Evolutionary conservation across 2,888 invertebrate species (phyloP).

Genomic region (Microplitis deprimator): DNA sequence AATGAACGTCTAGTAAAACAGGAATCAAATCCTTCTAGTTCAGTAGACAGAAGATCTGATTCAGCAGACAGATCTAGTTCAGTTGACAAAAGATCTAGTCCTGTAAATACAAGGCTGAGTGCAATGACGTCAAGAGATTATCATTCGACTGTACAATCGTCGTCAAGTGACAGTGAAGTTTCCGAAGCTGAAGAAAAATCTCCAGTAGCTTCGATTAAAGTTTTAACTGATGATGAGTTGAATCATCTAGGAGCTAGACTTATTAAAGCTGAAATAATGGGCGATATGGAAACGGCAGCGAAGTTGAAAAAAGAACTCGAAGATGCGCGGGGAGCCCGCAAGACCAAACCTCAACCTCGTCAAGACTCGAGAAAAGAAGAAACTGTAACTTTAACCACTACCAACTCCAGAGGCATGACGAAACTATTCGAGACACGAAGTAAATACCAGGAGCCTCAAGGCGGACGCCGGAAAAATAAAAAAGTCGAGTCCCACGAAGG

Average conservation of each 20-base stretch:
- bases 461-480: slow-evolving; percentile 72
- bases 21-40: slow-evolving; percentile 37
- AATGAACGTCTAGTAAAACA: slow-evolving; percentile 44
- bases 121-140: slow-evolving; percentile 27
- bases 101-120: slow-evolving; percentile 13
- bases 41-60: background rate
- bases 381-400: slow-evolving; percentile 78
- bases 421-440: slow-evolving; percentile 76
- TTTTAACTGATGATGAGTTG: slow-evolving; percentile 84
- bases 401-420: slow-evolving; percentile 77
- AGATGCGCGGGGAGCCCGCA: slow-evolving; percentile 75
- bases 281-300: slow-evolving; percentile 79
- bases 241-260: slow-evolving; percentile 93
- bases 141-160: slow-evolving; percentile 41
- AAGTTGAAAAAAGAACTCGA: slow-evolving; percentile 85
- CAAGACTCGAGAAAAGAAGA: slow-evolving; percentile 39
- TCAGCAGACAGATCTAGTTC: background rate
- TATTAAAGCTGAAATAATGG: slow-evolving; percentile 95
- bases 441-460: slow-evolving; percentile 58
- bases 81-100: background rate
- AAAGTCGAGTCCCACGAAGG: slow-evolving; percentile 80
- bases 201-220: slow-evolving; percentile 5
- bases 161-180: slow-evolving; percentile 37
- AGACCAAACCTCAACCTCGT: slow-evolving; percentile 49
- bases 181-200: slow-evolving; percentile 41